Conservation (phyloP, 2,113 vertebrate species). For the Pandion haliaetus region DNA sequence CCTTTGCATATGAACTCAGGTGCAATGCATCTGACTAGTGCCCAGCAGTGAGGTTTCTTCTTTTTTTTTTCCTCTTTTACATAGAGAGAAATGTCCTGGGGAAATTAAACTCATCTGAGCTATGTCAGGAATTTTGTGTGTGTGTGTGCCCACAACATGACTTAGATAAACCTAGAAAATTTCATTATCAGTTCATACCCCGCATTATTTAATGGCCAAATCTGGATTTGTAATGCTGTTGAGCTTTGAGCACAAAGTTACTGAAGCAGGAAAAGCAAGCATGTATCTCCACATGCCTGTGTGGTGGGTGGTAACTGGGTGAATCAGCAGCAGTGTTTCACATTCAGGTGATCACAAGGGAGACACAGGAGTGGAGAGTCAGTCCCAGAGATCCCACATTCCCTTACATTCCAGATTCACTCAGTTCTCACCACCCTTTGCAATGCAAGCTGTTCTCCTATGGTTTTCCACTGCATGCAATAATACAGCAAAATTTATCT, state of each 20-base stretch:
- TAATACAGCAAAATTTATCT: background rate
- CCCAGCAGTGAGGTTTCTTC: background rate
- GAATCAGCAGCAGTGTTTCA: background rate
- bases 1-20: background rate
- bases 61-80: background rate
- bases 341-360: background rate
- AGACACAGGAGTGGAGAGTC: background rate
- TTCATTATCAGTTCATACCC: background rate
- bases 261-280: background rate
- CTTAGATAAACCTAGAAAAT: background rate
- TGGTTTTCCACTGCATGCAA: background rate
- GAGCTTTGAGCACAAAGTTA: background rate
- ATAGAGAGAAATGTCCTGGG: background rate
- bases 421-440: background rate
- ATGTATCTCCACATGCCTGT: background rate
- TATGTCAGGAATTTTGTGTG: background rate
- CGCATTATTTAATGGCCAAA: background rate
- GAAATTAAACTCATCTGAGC: background rate
- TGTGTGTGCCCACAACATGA: background rate
- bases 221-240: background rate
- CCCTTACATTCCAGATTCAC: background rate
- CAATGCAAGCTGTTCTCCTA: background rate
- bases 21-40: background rate
- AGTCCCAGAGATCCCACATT: background rate
- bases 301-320: background rate